Evolutionary conservation across 2,113 vertebrate species (phyloP), one percentile per base, ranked within the genome.

Genomic region (Phaethon lepturus): DNA sequence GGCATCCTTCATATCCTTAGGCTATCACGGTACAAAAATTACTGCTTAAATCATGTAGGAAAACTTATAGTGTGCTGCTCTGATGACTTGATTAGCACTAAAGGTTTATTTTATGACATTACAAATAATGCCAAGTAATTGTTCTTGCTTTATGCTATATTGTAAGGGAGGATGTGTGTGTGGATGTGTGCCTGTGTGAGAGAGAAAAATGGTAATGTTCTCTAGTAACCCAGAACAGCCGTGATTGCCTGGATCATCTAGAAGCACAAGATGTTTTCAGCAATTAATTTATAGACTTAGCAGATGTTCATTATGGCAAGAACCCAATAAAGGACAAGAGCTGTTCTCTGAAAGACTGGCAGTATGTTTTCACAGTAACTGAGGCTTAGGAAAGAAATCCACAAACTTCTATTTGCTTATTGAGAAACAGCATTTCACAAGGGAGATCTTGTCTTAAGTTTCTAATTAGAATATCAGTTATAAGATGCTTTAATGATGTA

Each of bases 221-320:
- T 93, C 38, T 86, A 83, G 88, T 92, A 95, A 81, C 62, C 76
- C 86, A 85, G 53, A 91, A 64, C 52, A 87, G 58, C 45, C 95
- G 56, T 49, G 80, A 42, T 79, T 79, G 53, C 22, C 28, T 93
- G 91, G 86, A 91, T 95, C 62, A 68, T 95, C 56, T 82, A 94
- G 66, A 93, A 92, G 87, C 66, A 89, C 80, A 87, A 91, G 73
- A 87, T 82, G 73, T 93, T 92, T 97, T 93, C 60, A 79, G 66
- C 86, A 88, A 92, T 92, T 95, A 95, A 93, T 96, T 97, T 89
- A 78, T 94, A 84, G 80, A 81, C 49, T 64, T 68, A 78, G 40
- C 95, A 96, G 90, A 88, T 95, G 90, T 83, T 88, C 6, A 0
- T 88, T 88, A 47, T 96, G 79, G 88, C 60, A 4, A 91, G 47